Percentiles rank a stretch among this genome's conserved stretches.
phyloP scores from a whole-genome alignment of 2,888 invertebrate genomes.

The Cetonia aurata region DNA sequence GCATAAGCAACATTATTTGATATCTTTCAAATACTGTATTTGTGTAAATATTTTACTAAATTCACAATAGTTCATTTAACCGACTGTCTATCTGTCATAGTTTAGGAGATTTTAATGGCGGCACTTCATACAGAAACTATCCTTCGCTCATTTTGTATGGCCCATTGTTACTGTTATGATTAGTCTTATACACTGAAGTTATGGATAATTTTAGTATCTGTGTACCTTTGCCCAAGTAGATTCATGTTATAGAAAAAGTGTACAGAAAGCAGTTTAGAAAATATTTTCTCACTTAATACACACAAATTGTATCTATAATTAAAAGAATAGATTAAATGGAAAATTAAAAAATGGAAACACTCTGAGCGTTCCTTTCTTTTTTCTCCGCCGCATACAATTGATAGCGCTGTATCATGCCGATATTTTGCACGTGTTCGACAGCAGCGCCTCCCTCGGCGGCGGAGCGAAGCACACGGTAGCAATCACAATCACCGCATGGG shows the following conservation, averaged over 20 bases:
- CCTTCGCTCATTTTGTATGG: too few relatives aligned
- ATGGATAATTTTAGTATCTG: background rate
- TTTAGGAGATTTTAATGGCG: too few relatives aligned
- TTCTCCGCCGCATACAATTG: slow-evolving; percentile 26
- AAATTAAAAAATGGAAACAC: slow-evolving; percentile 39
- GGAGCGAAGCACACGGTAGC: slow-evolving; percentile 61
- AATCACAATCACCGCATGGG: slow-evolving; percentile 62
- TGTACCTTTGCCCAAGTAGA: background rate
- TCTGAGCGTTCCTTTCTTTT: slow-evolving; percentile 27
- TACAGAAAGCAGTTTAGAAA: too few relatives aligned
- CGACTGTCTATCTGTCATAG: too few relatives aligned
- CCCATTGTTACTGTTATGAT: background rate
- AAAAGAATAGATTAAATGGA: slow-evolving; percentile 42
- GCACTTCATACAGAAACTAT: too few relatives aligned
- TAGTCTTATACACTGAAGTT: slow-evolving; percentile 8
- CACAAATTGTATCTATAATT: slow-evolving; percentile 39
- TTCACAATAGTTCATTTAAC: too few relatives aligned
- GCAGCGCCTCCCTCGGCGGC: slow-evolving; percentile 51
- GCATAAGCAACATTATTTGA: too few relatives aligned
- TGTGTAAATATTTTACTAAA: too few relatives aligned
- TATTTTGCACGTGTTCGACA: slow-evolving; percentile 50
- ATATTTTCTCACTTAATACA: slow-evolving; percentile 7
- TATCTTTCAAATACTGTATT: too few relatives aligned
- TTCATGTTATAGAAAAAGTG: slow-evolving; percentile 8
- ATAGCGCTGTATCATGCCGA: slow-evolving; percentile 43